Percentiles rank a stretch among this genome's conserved stretches.
These are phyloP conservation scores for Volucella bombylans DNA, from an alignment of 2,888 invertebrate species.

Conservation along the genomic window DNA sequence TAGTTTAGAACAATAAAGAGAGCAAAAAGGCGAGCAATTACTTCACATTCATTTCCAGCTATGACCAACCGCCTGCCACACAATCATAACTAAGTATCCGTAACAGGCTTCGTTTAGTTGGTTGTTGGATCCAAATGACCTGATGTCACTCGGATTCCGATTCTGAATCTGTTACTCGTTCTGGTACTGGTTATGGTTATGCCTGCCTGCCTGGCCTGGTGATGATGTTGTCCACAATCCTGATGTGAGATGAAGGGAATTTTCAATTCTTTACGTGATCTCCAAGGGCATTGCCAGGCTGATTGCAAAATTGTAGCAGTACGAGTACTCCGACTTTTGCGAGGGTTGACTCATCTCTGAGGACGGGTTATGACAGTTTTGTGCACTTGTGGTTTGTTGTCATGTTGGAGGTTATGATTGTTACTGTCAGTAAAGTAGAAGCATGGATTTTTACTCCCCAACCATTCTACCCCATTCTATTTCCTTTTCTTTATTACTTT, in stretches of 20 bases:
- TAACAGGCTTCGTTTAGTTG: constrained; percentile 69
- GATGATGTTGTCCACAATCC: constrained; percentile 62
- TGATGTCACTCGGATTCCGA: constrained; percentile 55
- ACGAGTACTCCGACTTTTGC: constrained; percentile 10
- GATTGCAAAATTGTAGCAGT: constrained; percentile 75
- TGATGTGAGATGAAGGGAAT: constrained; percentile 65
- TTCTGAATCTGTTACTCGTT: no score
- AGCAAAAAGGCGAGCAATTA: constrained; percentile 64
- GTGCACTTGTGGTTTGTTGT: constrained; percentile 54
- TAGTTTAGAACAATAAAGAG: constrained; percentile 46
- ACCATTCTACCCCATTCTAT: constrained; percentile 6
- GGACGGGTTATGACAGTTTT: constrained; percentile 57
- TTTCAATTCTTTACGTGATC: constrained; percentile 77
- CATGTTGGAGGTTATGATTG: constrained; percentile 65
- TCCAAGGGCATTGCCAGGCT: constrained; percentile 73
- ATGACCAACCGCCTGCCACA: constrained; percentile 40
- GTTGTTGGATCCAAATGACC: constrained; percentile 58
- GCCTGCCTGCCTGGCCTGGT: constrained; percentile 17
- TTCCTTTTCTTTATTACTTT: constrained; percentile 57
- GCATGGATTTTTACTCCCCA: constrained; percentile 16
- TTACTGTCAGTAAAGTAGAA: constrained; percentile 65
- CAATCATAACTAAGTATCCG: constrained; percentile 69
- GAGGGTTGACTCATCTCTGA: constrained; percentile 21
- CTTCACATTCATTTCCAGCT: constrained; percentile 69
- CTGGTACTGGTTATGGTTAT: no score